phyloP scores from a whole-genome alignment of 1,140 invertebrate species.

The Drosophila sturtevanti region DNA sequence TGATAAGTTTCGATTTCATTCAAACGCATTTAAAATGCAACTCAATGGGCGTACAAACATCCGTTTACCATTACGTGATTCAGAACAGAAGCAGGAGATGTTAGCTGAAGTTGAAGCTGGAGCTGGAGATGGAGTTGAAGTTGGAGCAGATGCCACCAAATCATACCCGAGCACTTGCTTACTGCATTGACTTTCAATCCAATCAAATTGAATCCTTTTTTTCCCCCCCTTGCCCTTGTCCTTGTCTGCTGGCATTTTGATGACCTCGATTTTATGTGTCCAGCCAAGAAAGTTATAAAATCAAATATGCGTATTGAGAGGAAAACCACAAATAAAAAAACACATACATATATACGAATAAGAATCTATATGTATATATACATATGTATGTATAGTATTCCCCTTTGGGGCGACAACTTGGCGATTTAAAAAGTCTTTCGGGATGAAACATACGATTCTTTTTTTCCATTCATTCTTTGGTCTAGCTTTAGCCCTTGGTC shows the following conservation, averaged over 20 bases:
- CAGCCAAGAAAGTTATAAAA: conserved; percentile 75
- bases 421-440: conserved; percentile 52
- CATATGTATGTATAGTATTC: conserved; percentile 1
- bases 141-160: conserved; percentile 39
- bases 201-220: conserved; percentile 80
- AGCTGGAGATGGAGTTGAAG: not conserved
- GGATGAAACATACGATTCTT: conserved; percentile 8
- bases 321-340: conserved; percentile 32
- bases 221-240: conserved; percentile 21
- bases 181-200: conserved; percentile 67
- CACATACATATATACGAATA: conserved; percentile 19
- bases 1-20: conserved; percentile 82
- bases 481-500: conserved; percentile 43
- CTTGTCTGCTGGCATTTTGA: conserved; percentile 39
- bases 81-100: conserved; percentile 18
- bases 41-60: conserved; percentile 73
- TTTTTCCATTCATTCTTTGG: too few relatives aligned
- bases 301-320: conserved; percentile 65
- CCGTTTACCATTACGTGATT: conserved; percentile 77
- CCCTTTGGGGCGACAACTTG: conserved; percentile 58
- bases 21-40: conserved; percentile 78
- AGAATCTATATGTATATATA: not conserved
- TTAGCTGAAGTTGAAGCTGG: conserved; percentile 5
- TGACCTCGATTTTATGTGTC: conserved; percentile 78
- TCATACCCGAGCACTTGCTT: conserved; percentile 65